Percentiles rank a stretch among this genome's conserved stretches.
Conservation (phyloP, 2,888 invertebrate genomes). For the Mycalesis mineus region DNA sequence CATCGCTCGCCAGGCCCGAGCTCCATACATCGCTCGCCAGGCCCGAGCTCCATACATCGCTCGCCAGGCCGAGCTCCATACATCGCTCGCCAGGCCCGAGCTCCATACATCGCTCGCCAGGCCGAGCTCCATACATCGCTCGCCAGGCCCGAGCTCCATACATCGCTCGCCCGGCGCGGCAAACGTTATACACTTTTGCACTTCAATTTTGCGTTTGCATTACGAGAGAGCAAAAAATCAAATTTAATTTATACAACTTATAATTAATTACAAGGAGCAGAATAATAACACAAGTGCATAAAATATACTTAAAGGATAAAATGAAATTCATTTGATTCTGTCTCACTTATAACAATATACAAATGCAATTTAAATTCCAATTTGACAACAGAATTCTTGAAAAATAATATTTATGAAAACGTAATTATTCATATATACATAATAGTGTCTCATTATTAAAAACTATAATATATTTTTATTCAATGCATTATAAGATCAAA, state of each 20-base stretch:
- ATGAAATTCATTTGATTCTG: conserved; percentile 55
- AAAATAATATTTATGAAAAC: conserved; percentile 41
- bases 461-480: conserved; percentile 34
- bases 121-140: conserved; percentile 22
- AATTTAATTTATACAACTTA: conserved; percentile 71
- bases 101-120: too few relatives aligned
- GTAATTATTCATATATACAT: conserved; percentile 61
- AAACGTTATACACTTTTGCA: conserved; percentile 34
- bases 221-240: conserved; percentile 55
- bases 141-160: conserved; percentile 32
- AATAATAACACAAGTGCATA: conserved; percentile 43
- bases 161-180: conserved; percentile 36
- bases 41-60: too few relatives aligned
- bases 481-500: conserved; percentile 11
- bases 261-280: conserved; percentile 54
- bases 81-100: too few relatives aligned
- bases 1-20: too few relatives aligned
- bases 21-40: too few relatives aligned
- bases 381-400: conserved; percentile 44
- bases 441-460: conserved; percentile 34
- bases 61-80: too few relatives aligned
- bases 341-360: conserved; percentile 67
- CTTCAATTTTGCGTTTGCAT: conserved; percentile 43
- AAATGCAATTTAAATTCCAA: conserved; percentile 52
- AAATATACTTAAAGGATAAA: conserved; percentile 61